Base-by-base conservation (phyloP, 2,888 invertebrate species). In the Pinctada fucata region DNA sequence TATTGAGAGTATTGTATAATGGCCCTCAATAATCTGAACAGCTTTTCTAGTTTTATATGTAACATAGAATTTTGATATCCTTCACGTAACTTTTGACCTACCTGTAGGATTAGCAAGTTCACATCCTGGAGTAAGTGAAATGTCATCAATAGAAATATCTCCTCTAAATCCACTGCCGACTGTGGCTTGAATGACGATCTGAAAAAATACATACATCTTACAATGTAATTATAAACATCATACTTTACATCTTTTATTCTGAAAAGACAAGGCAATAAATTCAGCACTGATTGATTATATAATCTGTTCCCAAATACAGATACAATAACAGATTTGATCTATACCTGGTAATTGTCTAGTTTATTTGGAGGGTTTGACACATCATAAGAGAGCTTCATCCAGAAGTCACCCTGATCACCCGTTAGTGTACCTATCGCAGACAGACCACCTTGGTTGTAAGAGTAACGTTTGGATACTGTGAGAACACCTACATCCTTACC, bases 71-170 rank as follows among this genome's bases (percentile, higher is more conserved):
- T 31, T 31, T 31, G 31, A 31, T 31, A 31, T 31, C 31, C 31
- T 31, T 31, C 31, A 31, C 31, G 31, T 31, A 31, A 31, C 31
- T 31, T 31, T 1, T 31, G 31, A 10, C 58, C 13, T 58, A 58
- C 58, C 58, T 58, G 58, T 10, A 6, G 58, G 58, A 58, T 58
- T 13, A 10, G 85, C 85, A 51, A 75, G 52, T 72, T 87, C 86
- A 79, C 90, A 90, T 8, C 89, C 88, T 5, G 88, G 88, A 31
- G 90, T 89, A 31, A 90, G 68, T 8, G 89, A 89, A 63, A 90
- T 79, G 78, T 90, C 89, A 83, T 90, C 90, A 72, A 90, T 85
- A 48, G 88, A 89, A n/a, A 90, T 90, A 79, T 89, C 88, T 68
- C 88, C 88, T 73, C 82, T 83, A 75, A 78, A 77, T 67, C 89